A percentile compares a stretch with the other conserved stretches of the same genome.
Evolutionary conservation across 2,797 vertebrate species (phyloP).

Genomic region (Botia almorhae): DNA sequence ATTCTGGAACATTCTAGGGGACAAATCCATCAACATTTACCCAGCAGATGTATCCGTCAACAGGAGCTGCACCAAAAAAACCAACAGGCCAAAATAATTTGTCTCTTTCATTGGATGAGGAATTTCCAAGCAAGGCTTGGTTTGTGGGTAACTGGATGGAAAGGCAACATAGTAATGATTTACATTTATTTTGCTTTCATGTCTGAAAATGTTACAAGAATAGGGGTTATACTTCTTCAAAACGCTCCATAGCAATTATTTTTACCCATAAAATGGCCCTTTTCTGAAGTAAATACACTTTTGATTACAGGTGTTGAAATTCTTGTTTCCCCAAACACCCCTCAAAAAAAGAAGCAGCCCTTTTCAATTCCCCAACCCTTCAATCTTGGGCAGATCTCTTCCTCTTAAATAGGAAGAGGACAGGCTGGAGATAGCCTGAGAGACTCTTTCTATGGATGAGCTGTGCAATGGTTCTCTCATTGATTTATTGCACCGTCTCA

Average conservation of each 20-base stretch:
- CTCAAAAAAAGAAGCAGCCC: constrained; percentile 15
- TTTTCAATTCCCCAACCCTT: constrained; percentile 42
- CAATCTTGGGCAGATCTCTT: constrained; percentile 19
- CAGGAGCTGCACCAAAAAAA: constrained; percentile 67
- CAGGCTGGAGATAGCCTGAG: constrained; percentile 3
- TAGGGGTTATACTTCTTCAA: constrained; percentile 34
- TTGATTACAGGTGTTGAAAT: constrained; percentile 34
- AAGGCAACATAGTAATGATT: constrained; percentile 65
- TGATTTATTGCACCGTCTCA: constrained; percentile 46
- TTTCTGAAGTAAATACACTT: background rate
- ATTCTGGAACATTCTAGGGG: constrained; percentile 73
- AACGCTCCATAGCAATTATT: background rate
- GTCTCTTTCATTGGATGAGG: constrained; percentile 65
- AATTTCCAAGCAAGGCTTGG: constrained; percentile 20
- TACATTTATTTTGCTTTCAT: constrained; percentile 74
- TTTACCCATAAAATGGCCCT: background rate
- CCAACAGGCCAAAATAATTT: constrained; percentile 70
- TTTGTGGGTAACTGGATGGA: constrained; percentile 36
- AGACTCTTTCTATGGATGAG: constrained; percentile 36
- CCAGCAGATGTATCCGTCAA: constrained; percentile 79
- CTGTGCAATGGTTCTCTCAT: background rate
- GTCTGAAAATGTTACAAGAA: constrained; percentile 58
- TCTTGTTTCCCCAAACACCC: constrained; percentile 17
- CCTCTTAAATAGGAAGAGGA: constrained; percentile 39
- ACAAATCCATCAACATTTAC: constrained; percentile 82